Base-by-base conservation (phyloP, 2,888 invertebrate species). In the Athetis lepigone region DNA sequence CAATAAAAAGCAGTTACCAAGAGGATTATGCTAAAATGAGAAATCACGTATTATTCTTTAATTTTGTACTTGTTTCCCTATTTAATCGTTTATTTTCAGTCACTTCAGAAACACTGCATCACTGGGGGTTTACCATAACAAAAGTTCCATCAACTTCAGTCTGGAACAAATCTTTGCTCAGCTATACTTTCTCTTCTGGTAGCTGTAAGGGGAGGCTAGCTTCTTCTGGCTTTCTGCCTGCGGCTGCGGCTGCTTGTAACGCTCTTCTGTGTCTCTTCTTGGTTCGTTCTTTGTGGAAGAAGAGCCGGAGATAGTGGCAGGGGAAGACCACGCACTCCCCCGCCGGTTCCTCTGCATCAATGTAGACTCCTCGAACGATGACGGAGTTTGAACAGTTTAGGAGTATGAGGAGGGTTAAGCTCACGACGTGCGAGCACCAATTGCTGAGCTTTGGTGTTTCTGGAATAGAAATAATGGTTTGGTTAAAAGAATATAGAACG, bases 371-470 rank as follows among this genome's bases (percentile, higher is more conserved):
- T 45, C 98, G 96, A 3, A 98, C 98, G 69, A 98, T 95, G 55
- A 98, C 96, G 0, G 98, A 98, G 92, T 98, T 98, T 79, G 98
- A 97, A 85, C 98, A 98, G 86, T 98, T 98, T 56, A 98, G 95
- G 8, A 98, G 95, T 54, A 98, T 96, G 54, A 98, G 95, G 39
- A 98, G 92, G 0, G 96, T 86, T 69, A 98, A 96, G 72, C 98
- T 97, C 64, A 97, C 95, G 77, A 97, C 92, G 89, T 98, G 97
- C 0, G 97, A 97, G 70, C 97, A 95, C 97, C 97, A 97, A 88
- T 97, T 97, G 89, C 98, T 98, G 73, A 97, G 89, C 69, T 97
- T 96, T 46, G 95, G 96, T 79, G 97, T 95, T 66, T 97, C 98
- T 97, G 95, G 60, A 64, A 67, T 39, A 18, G 7, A 6, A 1